phyloP scores from a whole-genome alignment of 2,888 invertebrate genomes.

The Exocentrus adspersus region DNA sequence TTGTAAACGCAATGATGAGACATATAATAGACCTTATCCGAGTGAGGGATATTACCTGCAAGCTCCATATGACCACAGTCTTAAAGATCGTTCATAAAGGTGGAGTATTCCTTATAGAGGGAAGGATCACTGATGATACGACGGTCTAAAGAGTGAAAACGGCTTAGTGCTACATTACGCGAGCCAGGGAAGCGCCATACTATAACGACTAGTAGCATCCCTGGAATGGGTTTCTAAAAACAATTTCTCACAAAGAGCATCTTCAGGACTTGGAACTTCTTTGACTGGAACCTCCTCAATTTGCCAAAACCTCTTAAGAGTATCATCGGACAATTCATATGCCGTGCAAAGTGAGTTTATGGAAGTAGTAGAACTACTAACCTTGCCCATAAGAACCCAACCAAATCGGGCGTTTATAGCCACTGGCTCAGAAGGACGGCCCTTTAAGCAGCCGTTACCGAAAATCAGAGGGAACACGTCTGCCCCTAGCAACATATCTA shows the following conservation, averaged over 20 bases:
- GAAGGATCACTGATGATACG: background rate
- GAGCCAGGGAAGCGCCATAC: background rate
- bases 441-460: background rate
- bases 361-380: background rate
- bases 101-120: background rate
- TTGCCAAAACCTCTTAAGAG: background rate
- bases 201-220: background rate
- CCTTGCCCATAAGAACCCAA: background rate
- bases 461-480: constrained; percentile 10
- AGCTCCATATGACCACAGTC: background rate
- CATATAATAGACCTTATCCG: background rate
- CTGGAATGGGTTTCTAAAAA: background rate
- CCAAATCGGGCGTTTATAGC: constrained; percentile 5
- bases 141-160: background rate
- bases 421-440: background rate
- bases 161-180: background rate
- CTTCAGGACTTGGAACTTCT: background rate
- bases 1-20: background rate
- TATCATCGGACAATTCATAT: background rate
- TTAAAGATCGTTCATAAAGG: background rate
- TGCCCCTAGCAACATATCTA: constrained; percentile 8
- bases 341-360: background rate
- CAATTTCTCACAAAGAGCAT: background rate
- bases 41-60: no score
- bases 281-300: background rate